These are phyloP conservation scores for Cryptotis parvus DNA, from an alignment of 2,113 vertebrate species.

Conservation along the genomic window DNA sequence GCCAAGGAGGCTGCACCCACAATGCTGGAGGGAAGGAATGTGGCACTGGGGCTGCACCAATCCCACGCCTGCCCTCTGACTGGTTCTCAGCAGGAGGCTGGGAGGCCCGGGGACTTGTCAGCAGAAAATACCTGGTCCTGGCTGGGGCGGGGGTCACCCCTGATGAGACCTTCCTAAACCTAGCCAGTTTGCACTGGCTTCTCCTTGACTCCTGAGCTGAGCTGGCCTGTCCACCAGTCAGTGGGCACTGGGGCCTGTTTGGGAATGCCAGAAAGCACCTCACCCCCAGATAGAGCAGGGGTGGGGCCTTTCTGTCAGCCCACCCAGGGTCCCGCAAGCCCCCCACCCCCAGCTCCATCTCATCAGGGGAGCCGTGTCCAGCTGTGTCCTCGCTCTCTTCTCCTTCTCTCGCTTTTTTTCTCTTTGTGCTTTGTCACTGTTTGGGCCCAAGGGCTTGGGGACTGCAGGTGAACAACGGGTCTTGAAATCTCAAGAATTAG, in stretches of 20 bases:
- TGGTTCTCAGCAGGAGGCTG: neutral
- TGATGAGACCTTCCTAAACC: neutral
- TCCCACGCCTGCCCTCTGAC: neutral
- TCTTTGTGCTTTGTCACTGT: slow-evolving; percentile 31
- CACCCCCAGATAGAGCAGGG: neutral
- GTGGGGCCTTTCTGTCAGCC: neutral
- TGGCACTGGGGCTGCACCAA: neutral
- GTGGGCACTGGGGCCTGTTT: accelerated
- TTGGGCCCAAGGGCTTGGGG: neutral
- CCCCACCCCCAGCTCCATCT: neutral
- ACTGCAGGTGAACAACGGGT: neutral
- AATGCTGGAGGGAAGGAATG: neutral
- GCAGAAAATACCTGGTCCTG: neutral
- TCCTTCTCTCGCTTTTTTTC: neutral
- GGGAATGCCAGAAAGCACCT: neutral
- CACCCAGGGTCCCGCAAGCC: no score
- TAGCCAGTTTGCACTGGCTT: neutral
- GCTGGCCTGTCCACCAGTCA: neutral
- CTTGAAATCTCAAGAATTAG: slow-evolving; percentile 1
- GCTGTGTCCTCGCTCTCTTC: neutral
- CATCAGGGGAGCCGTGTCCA: neutral
- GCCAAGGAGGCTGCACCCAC: neutral
- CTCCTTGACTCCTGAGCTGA: neutral
- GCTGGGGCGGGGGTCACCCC: neutral
- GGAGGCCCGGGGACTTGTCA: neutral